Base-by-base conservation (phyloP, 1,140 invertebrate species). In the Physella acuta region DNA sequence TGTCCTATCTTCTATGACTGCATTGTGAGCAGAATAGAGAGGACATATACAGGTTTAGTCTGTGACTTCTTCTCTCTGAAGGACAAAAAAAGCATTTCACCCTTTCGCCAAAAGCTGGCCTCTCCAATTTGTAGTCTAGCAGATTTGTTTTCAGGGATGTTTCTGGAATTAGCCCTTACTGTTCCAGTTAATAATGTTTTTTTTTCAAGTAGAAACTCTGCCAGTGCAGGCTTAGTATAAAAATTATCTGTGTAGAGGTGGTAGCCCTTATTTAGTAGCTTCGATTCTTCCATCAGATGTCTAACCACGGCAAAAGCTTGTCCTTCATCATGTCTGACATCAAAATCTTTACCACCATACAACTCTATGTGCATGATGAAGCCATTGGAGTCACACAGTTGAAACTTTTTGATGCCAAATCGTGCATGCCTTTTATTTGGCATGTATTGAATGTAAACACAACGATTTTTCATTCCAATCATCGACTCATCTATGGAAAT, bases 401-500 rank as follows among this genome's bases (percentile, higher is more conserved):
- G 68, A 20, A 68, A 73, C 33, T 72, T 70, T 49, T 75, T 73
- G 24, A 75, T 68, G 3, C 67, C 71, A 60, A 75, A 60, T 17
- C 58, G 4, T 17, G 58, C 58, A 34, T 60, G 58, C 5, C 58
- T 4, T 49, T 74, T 72, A 31, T 70, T 73, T n/a, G 74, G 74
- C 69, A 75, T 71, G 63, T 71, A 75, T 49, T 75, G 72, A 14
- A 70, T 61, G 53, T 53, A 71, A 2, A 31, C 49, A 56, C 26
- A 49, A n/a, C 72, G 31, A 55, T 69, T 68, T 55, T 73, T 71
- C 39, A 71, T 67, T 1, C 72, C 69, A 8, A 75, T 60, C 64
- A 73, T 68, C 33, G 61, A 63, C 49, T 75, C 74, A 55, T 73
- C 74, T 0, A 75, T 68, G 0, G 71, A 68, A 2, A 75, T 37